Base-by-base conservation (phyloP, 2,113 vertebrate genomes). In the Ictidomys tridecemlineatus region DNA sequence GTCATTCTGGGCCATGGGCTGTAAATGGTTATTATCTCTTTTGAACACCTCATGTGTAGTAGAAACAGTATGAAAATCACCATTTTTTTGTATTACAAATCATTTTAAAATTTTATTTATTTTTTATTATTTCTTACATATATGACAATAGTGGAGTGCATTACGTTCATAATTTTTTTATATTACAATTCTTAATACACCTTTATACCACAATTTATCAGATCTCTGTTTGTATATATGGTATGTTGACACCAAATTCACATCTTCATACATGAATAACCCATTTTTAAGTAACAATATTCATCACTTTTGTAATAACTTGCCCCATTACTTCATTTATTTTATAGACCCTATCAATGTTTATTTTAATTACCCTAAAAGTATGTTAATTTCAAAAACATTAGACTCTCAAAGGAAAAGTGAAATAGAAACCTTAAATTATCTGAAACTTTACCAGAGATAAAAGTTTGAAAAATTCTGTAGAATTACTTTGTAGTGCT, bases 371-470 rank as follows among this genome's bases (percentile, higher is more conserved):
- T 82, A 61, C 28, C 24, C 32, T 9, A 91, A 74, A 45, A 10
- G 51, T n/a, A 78, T 45, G 70, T 82, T 92, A 85, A 89, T 58
- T 92, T 90, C 73, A 63, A 20, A 63, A 90, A 90, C 8, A 77
- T 51, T 94, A 78, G 13, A 83, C n/a, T 94, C 83, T 85, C 26
- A 90, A 69, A 84, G 26, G 28, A 26, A 76, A 95, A 91, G 56
- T 53, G 12, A 88, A 91, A 65, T 65, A 61, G 30, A 91, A 95
- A 76, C 17, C 48, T 79, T 30, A 96, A 93, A 96, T 82, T 80
- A 37, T 65, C 28, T 80, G 63, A 88, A 80, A 89, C 56, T 2
- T 24, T 45, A 90, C 11, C 51, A 67, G 28, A 53, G 14, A 51
- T 26, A 73, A 61, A 56, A 12, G n/a, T 45, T n/a, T 4, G 37